Evolutionary conservation across 2,113 vertebrate genomes (phyloP).

Genomic region (Ageneiosus marmoratus): DNA sequence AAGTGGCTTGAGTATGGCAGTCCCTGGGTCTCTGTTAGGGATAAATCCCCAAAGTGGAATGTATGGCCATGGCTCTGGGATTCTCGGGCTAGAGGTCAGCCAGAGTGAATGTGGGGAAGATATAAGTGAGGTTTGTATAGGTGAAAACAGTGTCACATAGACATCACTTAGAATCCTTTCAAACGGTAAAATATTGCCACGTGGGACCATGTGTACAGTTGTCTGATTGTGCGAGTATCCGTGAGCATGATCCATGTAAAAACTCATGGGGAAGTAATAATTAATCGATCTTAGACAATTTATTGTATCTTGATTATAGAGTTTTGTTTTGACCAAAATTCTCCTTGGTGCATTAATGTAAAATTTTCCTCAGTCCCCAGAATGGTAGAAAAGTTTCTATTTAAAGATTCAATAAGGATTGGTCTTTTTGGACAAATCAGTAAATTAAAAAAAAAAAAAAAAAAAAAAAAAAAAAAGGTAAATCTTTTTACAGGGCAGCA

Average conservation of each 20-base stretch:
- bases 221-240: slow-evolving; percentile 22
- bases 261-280: not conserved
- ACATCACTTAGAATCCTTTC: not conserved
- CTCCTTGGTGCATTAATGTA: not conserved
- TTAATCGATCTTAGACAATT: slow-evolving; percentile 29
- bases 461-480: not conserved
- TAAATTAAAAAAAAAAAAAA: not conserved
- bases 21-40: slow-evolving; percentile 56
- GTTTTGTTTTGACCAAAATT: not conserved
- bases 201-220: slow-evolving; percentile 28
- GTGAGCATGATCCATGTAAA: slow-evolving; percentile 26
- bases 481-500: not conserved
- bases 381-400: not conserved
- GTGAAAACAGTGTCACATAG: slow-evolving; percentile 70
- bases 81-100: slow-evolving; percentile 62
- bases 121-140: slow-evolving; percentile 65
- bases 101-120: slow-evolving; percentile 63
- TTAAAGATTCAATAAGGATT: not conserved
- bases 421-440: not conserved
- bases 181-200: not conserved
- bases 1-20: slow-evolving; percentile 46
- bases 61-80: slow-evolving; percentile 55
- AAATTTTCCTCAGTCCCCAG: not conserved
- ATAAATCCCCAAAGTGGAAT: slow-evolving; percentile 55
- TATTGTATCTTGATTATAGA: not conserved